Base-by-base conservation (phyloP, 1,140 invertebrate species). In the Holotrichia oblita region DNA sequence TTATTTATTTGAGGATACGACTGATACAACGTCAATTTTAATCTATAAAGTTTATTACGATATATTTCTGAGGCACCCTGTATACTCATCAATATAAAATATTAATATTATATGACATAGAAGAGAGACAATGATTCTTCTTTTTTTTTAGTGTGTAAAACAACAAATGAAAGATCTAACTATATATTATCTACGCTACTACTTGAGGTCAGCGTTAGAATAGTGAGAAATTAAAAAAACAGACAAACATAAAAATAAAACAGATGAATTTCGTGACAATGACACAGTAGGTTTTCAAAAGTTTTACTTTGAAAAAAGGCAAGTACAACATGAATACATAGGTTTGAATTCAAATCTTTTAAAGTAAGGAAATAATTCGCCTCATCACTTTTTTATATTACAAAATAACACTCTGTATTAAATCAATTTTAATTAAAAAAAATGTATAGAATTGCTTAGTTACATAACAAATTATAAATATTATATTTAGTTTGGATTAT, bases 271-370 rank as follows among this genome's bases (percentile, higher is more conserved):
- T 6, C 6, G 48, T 55, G 48, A 34, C 27, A 34, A 34, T 55
- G 12, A 55, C 14, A 55, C 9, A 55, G 0, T 55, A n/a, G 48
- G 4, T 55, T 55, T 55, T 55, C 48, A 17, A 34, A 34, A 4
- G 27, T 4, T 55, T 17, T 55, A 55, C 48, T 55, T 17, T 55
- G n/a, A 34, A 69, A 48, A n/a, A 69, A 22, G 61, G 22, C 61
- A 69, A 34, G 22, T 69, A 69, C 61, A 69, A 69, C 22, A 69
- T 69, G 61, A 69, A 69, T 69, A 22, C 22, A 27, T 3, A 14
- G 20, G 61, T 9, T 69, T 27, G 22, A 69, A 69, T 69, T 27
- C 61, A 69, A 69, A 69, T 7, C 27, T 42, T 41, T 10, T 41
- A 41, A 74, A 34, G 27, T 34, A 34, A 34, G 27, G 1, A 74